Evolutionary conservation across 2,888 invertebrate genomes (phyloP).

Genomic region (Leuctra nigra): DNA sequence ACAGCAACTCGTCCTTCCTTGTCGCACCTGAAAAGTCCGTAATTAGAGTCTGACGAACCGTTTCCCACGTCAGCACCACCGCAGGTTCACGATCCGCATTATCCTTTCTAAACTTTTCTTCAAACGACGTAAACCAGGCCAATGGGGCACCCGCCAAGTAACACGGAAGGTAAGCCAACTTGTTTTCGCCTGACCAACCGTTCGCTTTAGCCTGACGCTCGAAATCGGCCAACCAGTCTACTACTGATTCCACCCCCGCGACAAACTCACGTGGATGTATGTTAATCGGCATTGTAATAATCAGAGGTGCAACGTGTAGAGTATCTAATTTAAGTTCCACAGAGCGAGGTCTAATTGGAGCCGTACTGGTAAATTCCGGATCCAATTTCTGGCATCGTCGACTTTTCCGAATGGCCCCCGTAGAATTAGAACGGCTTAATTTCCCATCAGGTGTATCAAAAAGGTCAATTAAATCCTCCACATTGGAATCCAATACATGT

Average conservation of each 20-base stretch:
- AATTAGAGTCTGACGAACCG: background rate
- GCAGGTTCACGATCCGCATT: background rate
- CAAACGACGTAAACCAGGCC: background rate
- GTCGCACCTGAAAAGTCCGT: background rate
- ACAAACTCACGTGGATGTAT: too few relatives aligned
- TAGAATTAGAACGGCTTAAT: too few relatives aligned
- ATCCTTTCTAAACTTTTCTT: background rate
- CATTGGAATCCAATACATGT: too few relatives aligned
- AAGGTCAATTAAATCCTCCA: too few relatives aligned
- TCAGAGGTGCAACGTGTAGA: too few relatives aligned
- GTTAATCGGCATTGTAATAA: too few relatives aligned
- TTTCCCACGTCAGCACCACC: background rate
- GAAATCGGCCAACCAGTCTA: background rate
- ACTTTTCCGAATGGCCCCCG: too few relatives aligned
- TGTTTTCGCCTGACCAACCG: background rate
- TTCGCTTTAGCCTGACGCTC: conserved; percentile 1
- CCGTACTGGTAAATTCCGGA: too few relatives aligned
- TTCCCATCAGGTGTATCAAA: too few relatives aligned
- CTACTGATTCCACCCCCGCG: background rate
- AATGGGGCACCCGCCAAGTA: background rate
- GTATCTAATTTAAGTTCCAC: too few relatives aligned
- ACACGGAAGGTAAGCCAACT: background rate
- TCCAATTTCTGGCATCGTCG: too few relatives aligned
- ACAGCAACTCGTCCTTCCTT: background rate
- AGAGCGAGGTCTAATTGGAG: too few relatives aligned